phyloP scores from a whole-genome alignment of 2,888 invertebrate species.

The Dusona sp. region DNA sequence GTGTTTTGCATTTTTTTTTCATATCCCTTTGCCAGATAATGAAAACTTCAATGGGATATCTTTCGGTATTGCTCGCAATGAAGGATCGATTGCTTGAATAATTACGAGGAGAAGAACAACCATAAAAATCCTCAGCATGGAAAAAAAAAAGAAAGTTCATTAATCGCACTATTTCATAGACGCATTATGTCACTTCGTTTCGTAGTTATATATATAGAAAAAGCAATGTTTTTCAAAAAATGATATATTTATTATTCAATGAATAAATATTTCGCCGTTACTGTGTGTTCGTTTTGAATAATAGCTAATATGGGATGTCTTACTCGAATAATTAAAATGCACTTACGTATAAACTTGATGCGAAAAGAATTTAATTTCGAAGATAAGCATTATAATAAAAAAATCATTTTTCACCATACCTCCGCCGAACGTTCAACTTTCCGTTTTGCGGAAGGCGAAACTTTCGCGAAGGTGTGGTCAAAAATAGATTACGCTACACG shows the following conservation, averaged over 20 bases:
- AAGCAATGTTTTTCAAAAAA: background rate
- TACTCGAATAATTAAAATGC: background rate
- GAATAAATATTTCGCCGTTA: background rate
- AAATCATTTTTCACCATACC: too few species aligned
- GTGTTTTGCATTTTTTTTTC: constrained; percentile 14
- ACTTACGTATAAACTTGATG: background rate
- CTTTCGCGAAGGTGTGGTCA: too few species aligned
- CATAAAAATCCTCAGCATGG: constrained; percentile 5
- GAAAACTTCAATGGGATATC: constrained; percentile 71
- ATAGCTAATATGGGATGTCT: background rate
- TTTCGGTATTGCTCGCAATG: constrained; percentile 71
- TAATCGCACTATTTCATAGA: background rate
- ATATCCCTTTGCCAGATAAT: constrained; percentile 63
- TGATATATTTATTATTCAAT: background rate
- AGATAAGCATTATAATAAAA: too few species aligned
- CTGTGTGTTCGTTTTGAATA: too few species aligned
- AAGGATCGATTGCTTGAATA: constrained; percentile 60
- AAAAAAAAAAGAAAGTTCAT: background rate
- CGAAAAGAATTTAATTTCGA: too few species aligned
- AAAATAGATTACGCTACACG: too few species aligned
- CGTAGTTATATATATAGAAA: background rate
- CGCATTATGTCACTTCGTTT: background rate
- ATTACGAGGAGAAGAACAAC: background rate
- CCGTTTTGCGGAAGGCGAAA: too few species aligned
- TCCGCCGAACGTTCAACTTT: too few species aligned